Evolutionary conservation across 2,888 invertebrate species (phyloP).

Genomic region (Villa cingulata): DNA sequence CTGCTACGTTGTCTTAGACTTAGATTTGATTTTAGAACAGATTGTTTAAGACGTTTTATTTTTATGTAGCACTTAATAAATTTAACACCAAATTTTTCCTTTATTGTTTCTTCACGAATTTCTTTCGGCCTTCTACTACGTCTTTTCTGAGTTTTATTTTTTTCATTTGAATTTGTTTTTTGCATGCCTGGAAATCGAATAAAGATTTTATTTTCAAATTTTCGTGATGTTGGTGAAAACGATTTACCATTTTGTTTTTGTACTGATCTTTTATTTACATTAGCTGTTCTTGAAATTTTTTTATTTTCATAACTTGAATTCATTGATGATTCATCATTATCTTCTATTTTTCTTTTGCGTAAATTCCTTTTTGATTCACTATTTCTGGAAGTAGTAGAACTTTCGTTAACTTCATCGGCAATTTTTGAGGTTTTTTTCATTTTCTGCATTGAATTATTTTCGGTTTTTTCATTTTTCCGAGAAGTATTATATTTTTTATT

Average conservation of each 20-base stretch:
- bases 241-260: neutral
- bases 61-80: constrained; percentile 16
- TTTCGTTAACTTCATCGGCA: no score
- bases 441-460: no score
- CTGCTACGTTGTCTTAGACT: constrained; percentile 12
- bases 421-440: no score
- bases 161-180: neutral
- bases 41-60: constrained; percentile 7
- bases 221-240: neutral
- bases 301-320: no score
- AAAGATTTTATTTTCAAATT: neutral
- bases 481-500: no score
- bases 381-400: no score
- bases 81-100: constrained; percentile 12
- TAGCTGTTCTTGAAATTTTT: no score
- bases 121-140: neutral
- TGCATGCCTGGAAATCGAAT: neutral
- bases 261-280: neutral
- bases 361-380: no score
- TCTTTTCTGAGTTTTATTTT: neutral
- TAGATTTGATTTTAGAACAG: neutral
- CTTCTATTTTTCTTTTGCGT: no score
- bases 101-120: neutral
- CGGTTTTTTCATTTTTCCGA: no score
- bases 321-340: no score